phyloP scores from a whole-genome alignment of 1,140 invertebrate genomes.

The Drosophila lacteicornis region DNA sequence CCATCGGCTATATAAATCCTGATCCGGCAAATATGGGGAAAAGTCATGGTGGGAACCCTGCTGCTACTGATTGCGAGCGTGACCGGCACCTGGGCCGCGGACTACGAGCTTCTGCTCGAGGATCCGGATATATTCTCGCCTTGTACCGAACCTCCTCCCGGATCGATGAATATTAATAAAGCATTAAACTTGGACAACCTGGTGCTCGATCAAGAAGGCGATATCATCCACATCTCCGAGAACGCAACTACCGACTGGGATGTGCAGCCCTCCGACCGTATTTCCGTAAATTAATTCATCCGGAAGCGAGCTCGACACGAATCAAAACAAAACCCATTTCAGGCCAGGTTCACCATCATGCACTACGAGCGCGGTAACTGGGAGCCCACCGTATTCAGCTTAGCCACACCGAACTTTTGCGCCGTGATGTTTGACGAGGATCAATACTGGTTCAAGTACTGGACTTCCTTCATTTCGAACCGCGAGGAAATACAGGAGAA shows the following conservation, averaged over 20 bases:
- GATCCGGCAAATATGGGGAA: not conserved
- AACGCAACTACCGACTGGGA: conserved; percentile 41
- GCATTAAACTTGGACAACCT: conserved; percentile 27
- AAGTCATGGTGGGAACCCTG: conserved; percentile 40
- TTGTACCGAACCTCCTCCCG: conserved; percentile 38
- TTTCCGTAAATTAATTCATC: conserved; percentile 21
- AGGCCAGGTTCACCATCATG: conserved; percentile 24
- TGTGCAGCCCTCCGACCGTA: conserved; percentile 51
- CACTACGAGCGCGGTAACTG: conserved; percentile 55
- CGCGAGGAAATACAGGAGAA: conserved; percentile 14
- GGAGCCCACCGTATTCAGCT: conserved; percentile 58
- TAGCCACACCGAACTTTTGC: conserved; percentile 56
- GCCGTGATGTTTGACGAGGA: conserved; percentile 47
- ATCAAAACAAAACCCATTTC: not conserved
- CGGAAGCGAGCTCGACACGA: not conserved
- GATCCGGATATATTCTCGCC: conserved; percentile 52
- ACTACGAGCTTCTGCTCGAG: conserved; percentile 49
- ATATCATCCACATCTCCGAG: conserved; percentile 33
- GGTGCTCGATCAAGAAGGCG: conserved; percentile 4
- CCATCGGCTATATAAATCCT: conserved; percentile 23
- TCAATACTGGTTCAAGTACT: conserved; percentile 63
- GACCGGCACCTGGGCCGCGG: conserved; percentile 19
- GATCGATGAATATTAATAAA: conserved; percentile 4
- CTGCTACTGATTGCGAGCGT: conserved; percentile 23
- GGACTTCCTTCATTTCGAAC: conserved; percentile 50